A percentile compares a stretch with the other conserved stretches of the same genome.
Evolutionary conservation across 2,113 vertebrate species (phyloP).

Genomic region (Carassius auratus): DNA sequence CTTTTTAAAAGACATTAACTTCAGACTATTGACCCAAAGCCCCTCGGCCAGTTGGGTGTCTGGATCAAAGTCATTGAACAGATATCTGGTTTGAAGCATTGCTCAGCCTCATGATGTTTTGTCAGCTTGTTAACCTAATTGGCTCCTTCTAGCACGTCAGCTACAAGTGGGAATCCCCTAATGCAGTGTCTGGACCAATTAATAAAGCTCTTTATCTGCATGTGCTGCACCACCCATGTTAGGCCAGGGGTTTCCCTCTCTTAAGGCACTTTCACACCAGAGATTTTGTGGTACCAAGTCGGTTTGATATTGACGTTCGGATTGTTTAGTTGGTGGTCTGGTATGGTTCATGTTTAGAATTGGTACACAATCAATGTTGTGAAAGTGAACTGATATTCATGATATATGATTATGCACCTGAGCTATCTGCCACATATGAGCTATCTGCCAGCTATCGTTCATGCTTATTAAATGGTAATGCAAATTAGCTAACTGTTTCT

Average conservation of each 20-base stretch:
- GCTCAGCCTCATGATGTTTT: slow-evolving; percentile 45
- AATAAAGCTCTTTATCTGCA: slow-evolving; percentile 50
- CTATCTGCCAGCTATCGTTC: no score
- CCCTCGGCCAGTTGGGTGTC: slow-evolving; percentile 19
- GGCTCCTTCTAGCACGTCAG: slow-evolving; percentile 45
- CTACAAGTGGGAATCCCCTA: slow-evolving; percentile 21
- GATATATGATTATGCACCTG: no score
- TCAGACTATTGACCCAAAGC: slow-evolving; percentile 15
- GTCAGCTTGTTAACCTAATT: slow-evolving; percentile 60
- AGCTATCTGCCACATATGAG: no score
- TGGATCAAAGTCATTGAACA: slow-evolving; percentile 28
- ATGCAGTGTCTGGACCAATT: slow-evolving; percentile 46
- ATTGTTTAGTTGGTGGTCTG: neutral
- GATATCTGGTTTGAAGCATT: slow-evolving; percentile 8
- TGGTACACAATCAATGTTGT: no score
- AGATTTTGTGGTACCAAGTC: neutral
- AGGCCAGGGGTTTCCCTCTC: neutral
- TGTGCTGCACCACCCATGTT: neutral
- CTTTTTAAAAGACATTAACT: slow-evolving; percentile 33
- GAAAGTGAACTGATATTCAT: no score
- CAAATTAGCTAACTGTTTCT: no score
- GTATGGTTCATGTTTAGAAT: no score
- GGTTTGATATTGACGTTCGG: neutral
- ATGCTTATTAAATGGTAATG: no score
- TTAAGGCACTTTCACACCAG: neutral